A percentile compares a stretch with the other conserved stretches of the same genome.
phyloP scores from a whole-genome alignment of 2,113 vertebrate genomes.

The Quiscalus mexicanus region DNA sequence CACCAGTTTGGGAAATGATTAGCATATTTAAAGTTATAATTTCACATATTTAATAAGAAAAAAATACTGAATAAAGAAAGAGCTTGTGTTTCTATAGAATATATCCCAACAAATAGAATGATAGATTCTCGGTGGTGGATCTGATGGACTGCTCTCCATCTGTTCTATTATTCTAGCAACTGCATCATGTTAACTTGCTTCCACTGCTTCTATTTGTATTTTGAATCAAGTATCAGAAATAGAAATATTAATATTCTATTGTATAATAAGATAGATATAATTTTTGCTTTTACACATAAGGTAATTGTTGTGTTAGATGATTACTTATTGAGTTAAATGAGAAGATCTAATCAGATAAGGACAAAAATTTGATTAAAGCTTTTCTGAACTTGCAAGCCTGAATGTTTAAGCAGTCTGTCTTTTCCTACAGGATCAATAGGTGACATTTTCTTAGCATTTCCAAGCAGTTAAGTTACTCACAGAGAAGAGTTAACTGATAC shows the following conservation, averaged over 20 bases:
- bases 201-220: not conserved
- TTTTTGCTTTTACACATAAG: not conserved
- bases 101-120: not conserved
- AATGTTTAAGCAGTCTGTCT: not conserved
- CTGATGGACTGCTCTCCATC: not conserved
- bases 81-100: not conserved
- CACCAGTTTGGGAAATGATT: slow-evolving; percentile 13
- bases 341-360: not conserved
- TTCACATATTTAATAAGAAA: not conserved
- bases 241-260: not conserved
- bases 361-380: not conserved
- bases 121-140: fast-evolving
- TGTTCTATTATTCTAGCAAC: not conserved
- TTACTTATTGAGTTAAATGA: not conserved
- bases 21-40: not conserved
- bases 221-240: not conserved
- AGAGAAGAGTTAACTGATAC: slow-evolving; percentile 72
- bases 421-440: not conserved
- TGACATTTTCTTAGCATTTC: not conserved
- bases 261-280: not conserved
- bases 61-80: not conserved
- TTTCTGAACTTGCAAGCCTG: not conserved
- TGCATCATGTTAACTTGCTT: not conserved
- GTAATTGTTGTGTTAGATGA: not conserved
- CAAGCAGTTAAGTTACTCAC: not conserved